Percentiles rank a stretch among this genome's conserved stretches.
These are phyloP conservation scores for Torymus aiolomorphi DNA, from an alignment of 2,888 invertebrate species.

Conservation along the genomic window DNA sequence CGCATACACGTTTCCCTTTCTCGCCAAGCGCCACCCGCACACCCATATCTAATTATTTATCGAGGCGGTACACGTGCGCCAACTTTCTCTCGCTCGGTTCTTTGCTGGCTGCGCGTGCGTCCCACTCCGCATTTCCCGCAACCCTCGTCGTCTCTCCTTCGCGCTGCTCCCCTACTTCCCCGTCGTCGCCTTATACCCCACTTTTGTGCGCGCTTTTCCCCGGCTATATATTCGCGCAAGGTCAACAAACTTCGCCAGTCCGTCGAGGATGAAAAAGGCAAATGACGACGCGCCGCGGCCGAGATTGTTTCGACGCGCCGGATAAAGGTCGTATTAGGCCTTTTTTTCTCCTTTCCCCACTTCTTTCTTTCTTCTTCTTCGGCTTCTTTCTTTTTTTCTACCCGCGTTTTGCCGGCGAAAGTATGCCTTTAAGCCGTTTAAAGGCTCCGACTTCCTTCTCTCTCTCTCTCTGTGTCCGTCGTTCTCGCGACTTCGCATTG, in stretches of 20 bases:
- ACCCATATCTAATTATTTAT: conserved; percentile 22
- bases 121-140: conserved; percentile 8
- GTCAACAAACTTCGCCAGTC: conserved; percentile 54
- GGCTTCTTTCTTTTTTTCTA: conserved; percentile 6
- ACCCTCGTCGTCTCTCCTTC: not conserved
- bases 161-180: not conserved
- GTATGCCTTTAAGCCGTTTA: conserved; percentile 36
- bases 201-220: conserved; percentile 45
- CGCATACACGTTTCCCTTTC: too few relatives aligned
- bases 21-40: not conserved
- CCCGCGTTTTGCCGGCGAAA: not conserved
- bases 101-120: not conserved
- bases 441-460: conserved; percentile 10
- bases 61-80: conserved; percentile 7
- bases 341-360: conserved; percentile 7
- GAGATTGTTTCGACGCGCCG: conserved; percentile 11
- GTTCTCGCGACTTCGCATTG: conserved; percentile 25
- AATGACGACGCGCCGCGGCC: not conserved
- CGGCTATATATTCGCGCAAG: conserved; percentile 44
- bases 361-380: conserved; percentile 6
- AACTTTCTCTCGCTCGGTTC: conserved; percentile 17
- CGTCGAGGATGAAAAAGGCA: conserved; percentile 23
- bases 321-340: conserved; percentile 26
- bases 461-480: not conserved
- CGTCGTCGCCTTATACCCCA: conserved; percentile 39